Percentiles rank a stretch among this genome's conserved stretches.
phyloP scores from a whole-genome alignment of 2,888 invertebrate genomes.

The Odontothrips loti region DNA sequence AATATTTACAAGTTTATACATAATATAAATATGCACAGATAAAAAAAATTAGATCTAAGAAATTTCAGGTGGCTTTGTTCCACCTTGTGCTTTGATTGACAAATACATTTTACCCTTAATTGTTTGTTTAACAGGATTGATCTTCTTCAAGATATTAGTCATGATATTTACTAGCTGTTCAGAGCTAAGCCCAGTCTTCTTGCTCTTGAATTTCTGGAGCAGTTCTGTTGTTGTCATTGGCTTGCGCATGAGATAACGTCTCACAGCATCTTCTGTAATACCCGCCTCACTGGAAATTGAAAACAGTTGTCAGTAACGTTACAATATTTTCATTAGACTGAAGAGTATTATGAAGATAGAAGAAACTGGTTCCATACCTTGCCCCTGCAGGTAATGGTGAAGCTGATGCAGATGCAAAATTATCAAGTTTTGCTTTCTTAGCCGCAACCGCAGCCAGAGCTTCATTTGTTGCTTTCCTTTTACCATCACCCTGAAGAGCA shows the following conservation, averaged over 20 bases:
- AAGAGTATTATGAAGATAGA: constrained; percentile 17
- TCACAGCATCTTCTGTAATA: constrained; percentile 90
- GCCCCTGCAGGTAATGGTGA: constrained; percentile 48
- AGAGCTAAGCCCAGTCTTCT: constrained; percentile 83
- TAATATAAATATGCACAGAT: no score
- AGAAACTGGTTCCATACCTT: constrained; percentile 43
- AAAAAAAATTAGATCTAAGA: not conserved
- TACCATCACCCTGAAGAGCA: constrained; percentile 46
- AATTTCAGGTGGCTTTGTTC: not conserved
- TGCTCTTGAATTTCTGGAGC: constrained; percentile 90
- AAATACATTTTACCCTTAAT: constrained; percentile 93
- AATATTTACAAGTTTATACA: no score
- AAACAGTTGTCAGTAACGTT: constrained; percentile 40
- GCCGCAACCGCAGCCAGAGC: constrained; percentile 50
- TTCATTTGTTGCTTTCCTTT: constrained; percentile 47
- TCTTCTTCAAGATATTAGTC: constrained; percentile 89
- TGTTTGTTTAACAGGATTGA: constrained; percentile 88
- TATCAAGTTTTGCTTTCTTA: constrained; percentile 56
- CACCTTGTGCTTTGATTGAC: constrained; percentile 60
- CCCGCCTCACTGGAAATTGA: constrained; percentile 67
- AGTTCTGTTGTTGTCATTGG: constrained; percentile 97
- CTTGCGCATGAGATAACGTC: constrained; percentile 90
- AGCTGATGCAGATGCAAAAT: constrained; percentile 45
- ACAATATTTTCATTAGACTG: constrained; percentile 29
- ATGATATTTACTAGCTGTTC: constrained; percentile 89